Evolutionary conservation across 2,113 vertebrate species (phyloP).

Genomic region (Melospiza georgiana): DNA sequence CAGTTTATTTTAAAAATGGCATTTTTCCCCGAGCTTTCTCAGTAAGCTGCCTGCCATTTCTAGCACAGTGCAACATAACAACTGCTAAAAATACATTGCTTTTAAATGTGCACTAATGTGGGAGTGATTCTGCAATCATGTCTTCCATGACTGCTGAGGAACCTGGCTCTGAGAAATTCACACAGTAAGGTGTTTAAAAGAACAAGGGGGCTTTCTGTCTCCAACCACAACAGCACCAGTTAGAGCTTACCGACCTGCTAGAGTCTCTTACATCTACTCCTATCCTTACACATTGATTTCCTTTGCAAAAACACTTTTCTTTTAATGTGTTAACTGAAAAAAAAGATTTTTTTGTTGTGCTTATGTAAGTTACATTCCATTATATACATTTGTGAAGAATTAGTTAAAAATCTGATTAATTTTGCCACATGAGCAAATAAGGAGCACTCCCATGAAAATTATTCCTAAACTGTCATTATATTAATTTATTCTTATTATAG

Average conservation of each 20-base stretch:
- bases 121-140: background rate
- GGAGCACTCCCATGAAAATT: background rate
- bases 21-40: background rate
- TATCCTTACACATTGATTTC: background rate
- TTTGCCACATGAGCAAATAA: background rate
- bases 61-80: background rate
- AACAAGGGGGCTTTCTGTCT: background rate
- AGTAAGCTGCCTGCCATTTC: background rate
- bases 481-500: background rate
- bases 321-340: slow-evolving; percentile 30
- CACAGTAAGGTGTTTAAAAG: background rate
- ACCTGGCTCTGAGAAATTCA: background rate
- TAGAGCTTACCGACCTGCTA: background rate
- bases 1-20: background rate
- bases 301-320: slow-evolving; percentile 16
- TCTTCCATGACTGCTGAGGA: background rate
- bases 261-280: background rate
- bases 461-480: background rate
- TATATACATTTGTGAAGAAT: background rate
- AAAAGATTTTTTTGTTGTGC: background rate
- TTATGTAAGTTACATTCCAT: background rate
- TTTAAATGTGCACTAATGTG: background rate
- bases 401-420: background rate
- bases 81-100: background rate
- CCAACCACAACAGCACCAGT: background rate